Evolutionary conservation across 2,113 vertebrate species (phyloP).

Genomic region (Zosterops lateralis): DNA sequence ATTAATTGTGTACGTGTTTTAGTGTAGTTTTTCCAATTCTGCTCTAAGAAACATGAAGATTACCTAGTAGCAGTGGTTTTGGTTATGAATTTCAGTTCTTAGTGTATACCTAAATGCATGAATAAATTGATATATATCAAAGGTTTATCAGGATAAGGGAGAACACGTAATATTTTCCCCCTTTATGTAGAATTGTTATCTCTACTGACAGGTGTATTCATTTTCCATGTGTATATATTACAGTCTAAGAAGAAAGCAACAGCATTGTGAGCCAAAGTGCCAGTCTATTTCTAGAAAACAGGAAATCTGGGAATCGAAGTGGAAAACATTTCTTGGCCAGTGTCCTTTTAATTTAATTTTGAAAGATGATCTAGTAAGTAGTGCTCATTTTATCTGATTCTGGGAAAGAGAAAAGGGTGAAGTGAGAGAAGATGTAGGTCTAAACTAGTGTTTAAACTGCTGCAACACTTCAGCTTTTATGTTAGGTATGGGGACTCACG

Average conservation of each 20-base stretch:
- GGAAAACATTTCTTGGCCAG: slow-evolving; percentile 69
- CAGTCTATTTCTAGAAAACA: slow-evolving; percentile 64
- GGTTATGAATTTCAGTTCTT: background rate
- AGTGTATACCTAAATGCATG: background rate
- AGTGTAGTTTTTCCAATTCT: background rate
- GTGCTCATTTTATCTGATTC: background rate
- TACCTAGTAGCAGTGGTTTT: background rate
- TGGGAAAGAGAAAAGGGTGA: background rate
- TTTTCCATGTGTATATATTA: background rate
- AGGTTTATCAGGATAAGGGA: background rate
- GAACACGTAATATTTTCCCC: rapidly evolving
- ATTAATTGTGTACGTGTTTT: background rate
- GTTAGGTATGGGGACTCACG: background rate
- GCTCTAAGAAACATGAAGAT: background rate
- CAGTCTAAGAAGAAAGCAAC: slow-evolving; percentile 74
- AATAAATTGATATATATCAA: background rate
- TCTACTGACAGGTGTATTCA: background rate
- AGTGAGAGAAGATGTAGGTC: background rate
- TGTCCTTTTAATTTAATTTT: slow-evolving; percentile 72
- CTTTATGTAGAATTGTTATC: background rate
- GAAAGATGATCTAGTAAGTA: slow-evolving; percentile 78
- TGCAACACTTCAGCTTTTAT: background rate
- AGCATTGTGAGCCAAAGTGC: slow-evolving; percentile 45
- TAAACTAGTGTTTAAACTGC: background rate
- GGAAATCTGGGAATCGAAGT: slow-evolving; percentile 79